phyloP scores from a whole-genome alignment of 2,888 invertebrate genomes.

The Diarsia dahlii region DNA sequence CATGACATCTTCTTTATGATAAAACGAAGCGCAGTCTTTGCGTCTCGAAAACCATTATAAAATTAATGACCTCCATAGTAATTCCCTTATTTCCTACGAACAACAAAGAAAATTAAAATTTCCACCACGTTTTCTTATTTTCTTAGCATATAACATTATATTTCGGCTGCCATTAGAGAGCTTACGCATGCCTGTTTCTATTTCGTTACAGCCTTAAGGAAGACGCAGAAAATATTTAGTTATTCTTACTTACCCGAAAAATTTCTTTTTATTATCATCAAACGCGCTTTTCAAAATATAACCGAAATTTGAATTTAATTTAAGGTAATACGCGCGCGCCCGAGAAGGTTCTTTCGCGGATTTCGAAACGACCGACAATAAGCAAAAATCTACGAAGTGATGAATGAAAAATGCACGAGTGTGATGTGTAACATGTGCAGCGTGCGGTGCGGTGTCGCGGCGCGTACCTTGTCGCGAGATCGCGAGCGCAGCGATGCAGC shows the following conservation, averaged over 20 bases:
- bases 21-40: conserved; percentile 78
- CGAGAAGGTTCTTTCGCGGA: conserved; percentile 48
- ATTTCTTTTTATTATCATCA: conserved; percentile 43
- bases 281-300: conserved; percentile 48
- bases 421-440: conserved; percentile 71
- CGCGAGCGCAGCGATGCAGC: conserved; percentile 82
- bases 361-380: conserved; percentile 65
- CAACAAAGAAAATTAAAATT: conserved; percentile 40
- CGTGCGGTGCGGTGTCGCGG: conserved; percentile 72
- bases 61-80: conserved; percentile 56
- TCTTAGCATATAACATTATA: conserved; percentile 48
- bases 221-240: conserved; percentile 50
- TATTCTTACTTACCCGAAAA: conserved; percentile 61
- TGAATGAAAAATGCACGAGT: conserved; percentile 84
- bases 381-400: conserved; percentile 71
- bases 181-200: conserved; percentile 71
- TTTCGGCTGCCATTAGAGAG: conserved; percentile 67
- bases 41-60: conserved; percentile 68
- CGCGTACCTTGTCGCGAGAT: conserved; percentile 80
- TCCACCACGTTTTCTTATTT: conserved; percentile 45
- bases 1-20: conserved; percentile 84
- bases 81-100: conserved; percentile 18
- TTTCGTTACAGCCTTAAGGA: conserved; percentile 53
- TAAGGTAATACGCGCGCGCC: conserved; percentile 58
- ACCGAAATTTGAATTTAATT: conserved; percentile 61